phyloP scores from a whole-genome alignment of 2,888 invertebrate species.

The Cabera pusaria region DNA sequence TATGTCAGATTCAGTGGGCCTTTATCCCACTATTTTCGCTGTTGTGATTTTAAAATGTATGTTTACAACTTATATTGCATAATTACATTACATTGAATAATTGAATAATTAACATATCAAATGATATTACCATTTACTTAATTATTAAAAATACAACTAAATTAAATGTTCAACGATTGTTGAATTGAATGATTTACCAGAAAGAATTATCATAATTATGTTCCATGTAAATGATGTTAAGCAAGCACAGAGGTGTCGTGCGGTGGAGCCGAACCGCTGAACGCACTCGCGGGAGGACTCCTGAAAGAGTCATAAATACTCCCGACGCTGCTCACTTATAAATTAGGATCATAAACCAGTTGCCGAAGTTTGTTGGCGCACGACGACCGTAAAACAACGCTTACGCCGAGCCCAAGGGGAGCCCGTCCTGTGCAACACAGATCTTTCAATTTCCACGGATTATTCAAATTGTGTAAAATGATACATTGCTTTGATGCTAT shows the following conservation, averaged over 20 bases:
- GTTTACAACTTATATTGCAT: no score
- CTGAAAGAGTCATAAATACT: conserved; percentile 78
- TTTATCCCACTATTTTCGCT: no score
- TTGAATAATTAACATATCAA: no score
- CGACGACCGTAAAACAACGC: conserved; percentile 79
- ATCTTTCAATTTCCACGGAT: conserved; percentile 66
- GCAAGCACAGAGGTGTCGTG: conserved; percentile 11
- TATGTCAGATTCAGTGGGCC: no score
- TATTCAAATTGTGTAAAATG: conserved; percentile 37
- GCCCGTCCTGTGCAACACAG: conserved; percentile 53
- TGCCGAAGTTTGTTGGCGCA: conserved; percentile 79
- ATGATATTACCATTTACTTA: no score
- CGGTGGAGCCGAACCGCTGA: conserved; percentile 39
- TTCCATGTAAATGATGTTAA: no score
- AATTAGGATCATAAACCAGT: conserved; percentile 83
- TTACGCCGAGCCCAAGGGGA: conserved; percentile 54
- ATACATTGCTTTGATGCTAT: conserved; percentile 14
- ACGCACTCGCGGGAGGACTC: conserved; percentile 72
- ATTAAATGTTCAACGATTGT: no score
- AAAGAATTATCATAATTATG: no score
- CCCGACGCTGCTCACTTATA: conserved; percentile 80
- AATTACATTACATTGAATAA: no score
- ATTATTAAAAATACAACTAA: no score
- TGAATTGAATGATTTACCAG: no score
- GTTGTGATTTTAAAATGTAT: no score